These are phyloP conservation scores for Sepiola atlantica DNA, from an alignment of 2,888 invertebrate genomes.

Conservation along the genomic window DNA sequence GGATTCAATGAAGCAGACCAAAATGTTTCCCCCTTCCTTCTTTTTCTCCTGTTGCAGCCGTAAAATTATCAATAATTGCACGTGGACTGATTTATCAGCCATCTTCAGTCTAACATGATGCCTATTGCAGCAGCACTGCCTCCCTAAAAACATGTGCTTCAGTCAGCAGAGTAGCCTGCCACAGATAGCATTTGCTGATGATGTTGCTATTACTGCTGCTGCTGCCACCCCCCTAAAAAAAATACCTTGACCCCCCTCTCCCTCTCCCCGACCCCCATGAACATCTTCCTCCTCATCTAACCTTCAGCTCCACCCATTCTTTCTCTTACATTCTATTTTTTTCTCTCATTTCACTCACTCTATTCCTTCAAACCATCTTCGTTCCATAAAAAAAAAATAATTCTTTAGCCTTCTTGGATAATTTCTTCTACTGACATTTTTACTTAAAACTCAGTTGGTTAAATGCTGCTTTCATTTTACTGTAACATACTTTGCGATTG, in stretches of 20 bases:
- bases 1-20: conserved; percentile 36
- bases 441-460: neutral
- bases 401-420: neutral
- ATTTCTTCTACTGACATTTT: neutral
- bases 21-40: conserved; percentile 8
- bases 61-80: neutral
- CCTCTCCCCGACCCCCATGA: no score
- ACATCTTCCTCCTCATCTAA: conserved; percentile 22
- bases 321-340: neutral
- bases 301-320: conserved; percentile 34
- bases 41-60: neutral
- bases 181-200: conserved; percentile 34
- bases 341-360: neutral
- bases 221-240: neutral
- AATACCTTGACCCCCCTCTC: neutral
- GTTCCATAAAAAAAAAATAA: neutral
- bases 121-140: conserved; percentile 39
- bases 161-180: conserved; percentile 43
- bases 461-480: neutral
- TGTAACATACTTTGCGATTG: neutral
- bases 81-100: conserved; percentile 39
- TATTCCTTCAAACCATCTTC: neutral
- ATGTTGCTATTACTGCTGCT: neutral
- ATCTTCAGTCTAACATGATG: conserved; percentile 41
- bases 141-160: conserved; percentile 38